Base-by-base conservation (phyloP, 2,113 vertebrate genomes). In the Notechis scutatus region DNA sequence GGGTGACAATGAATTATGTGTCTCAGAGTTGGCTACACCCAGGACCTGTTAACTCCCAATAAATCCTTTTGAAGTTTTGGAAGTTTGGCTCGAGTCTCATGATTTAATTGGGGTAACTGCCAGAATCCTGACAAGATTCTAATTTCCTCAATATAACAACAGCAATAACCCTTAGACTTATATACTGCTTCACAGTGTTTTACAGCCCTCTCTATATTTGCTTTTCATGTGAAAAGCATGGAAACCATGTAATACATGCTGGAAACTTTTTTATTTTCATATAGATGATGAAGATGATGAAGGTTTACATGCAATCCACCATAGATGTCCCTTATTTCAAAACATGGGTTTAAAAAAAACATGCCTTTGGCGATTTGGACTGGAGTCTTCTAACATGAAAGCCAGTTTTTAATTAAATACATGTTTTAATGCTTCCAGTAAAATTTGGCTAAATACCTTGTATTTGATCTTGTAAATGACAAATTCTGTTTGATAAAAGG, bases 201-300 rank as follows among this genome's bases (percentile, higher is more conserved):
- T 61, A 61, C 9, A 61, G 9, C 57, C 8, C 3, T 61, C 24
- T 61, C 57, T 61, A 11, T 26, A 54, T 74, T 69, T 18, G 14
- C 21, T 39, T 29, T 47, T 47, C 21, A 61, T 47, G 12, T 8
- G 5, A 61, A 61, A 61, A 59, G 57, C 57, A 59, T 64, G 11
- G 29, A 64, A 74, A n/a, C 18, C 64, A 24, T 39, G 1, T 39
- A 21, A 47, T 54, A 23, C 20, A 5, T 54, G 59, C 87, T 9
- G 4, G 86, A 26, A 42, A 23, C 0, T 1, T 0, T 0, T 4
- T 21, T 1, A 0, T 61, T 88, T 64, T 52, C 47, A 74, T 57
- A 56, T 4, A 1, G 2, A 57, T 0, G 0, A 10, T n/a, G 26
- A 29, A 12, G 1, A 24, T 39, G 50, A 59, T 6, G 56, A 57